These are phyloP conservation scores for Pipra filicauda DNA, from an alignment of 2,113 vertebrate genomes.

Conservation along the genomic window DNA sequence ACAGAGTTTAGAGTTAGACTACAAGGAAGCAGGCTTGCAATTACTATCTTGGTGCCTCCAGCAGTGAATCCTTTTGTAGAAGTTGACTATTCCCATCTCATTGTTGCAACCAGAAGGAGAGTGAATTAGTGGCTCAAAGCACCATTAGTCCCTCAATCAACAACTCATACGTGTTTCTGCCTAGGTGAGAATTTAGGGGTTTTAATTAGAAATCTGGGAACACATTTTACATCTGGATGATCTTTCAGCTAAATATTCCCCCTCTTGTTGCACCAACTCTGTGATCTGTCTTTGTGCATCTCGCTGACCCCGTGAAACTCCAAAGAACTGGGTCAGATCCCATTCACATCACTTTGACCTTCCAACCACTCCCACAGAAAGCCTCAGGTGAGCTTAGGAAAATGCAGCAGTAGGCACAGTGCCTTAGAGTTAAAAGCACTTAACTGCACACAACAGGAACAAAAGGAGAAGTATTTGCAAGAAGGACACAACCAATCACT, in stretches of 20 bases:
- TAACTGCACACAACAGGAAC: background rate
- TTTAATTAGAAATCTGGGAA: background rate
- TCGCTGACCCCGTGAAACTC: background rate
- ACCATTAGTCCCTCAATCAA: background rate
- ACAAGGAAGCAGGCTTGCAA: background rate
- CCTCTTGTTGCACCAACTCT: background rate
- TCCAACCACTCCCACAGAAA: background rate
- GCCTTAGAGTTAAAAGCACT: background rate
- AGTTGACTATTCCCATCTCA: background rate
- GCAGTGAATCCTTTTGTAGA: background rate
- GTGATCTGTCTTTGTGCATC: background rate
- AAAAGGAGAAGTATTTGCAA: background rate
- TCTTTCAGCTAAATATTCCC: background rate
- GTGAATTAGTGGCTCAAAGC: background rate
- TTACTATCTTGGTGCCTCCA: background rate
- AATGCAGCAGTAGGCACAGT: background rate
- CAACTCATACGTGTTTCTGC: background rate
- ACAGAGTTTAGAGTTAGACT: background rate
- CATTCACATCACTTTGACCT: background rate
- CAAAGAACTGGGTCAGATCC: background rate
- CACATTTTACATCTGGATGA: background rate
- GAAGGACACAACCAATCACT: background rate
- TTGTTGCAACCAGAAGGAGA: background rate
- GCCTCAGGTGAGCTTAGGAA: background rate
- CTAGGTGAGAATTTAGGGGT: background rate